phyloP scores from a whole-genome alignment of 2,888 invertebrate species.

The Sialis lutaria region DNA sequence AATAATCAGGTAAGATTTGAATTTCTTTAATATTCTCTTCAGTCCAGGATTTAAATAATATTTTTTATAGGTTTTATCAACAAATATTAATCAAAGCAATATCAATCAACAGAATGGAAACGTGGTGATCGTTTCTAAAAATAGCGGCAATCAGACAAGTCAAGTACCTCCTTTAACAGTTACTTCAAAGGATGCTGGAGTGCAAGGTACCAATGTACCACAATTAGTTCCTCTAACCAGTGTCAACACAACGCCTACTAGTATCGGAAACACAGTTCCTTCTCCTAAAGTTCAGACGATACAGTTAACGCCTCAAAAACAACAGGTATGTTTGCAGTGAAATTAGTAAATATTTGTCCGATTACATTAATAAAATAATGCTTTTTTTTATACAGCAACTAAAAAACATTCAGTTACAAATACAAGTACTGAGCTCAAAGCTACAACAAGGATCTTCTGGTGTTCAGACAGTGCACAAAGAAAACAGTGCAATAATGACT shows the following conservation, averaged over 20 bases:
- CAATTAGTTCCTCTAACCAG: constrained; percentile 14
- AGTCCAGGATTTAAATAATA: too few relatives aligned
- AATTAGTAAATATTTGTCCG: neutral
- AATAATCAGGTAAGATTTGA: too few relatives aligned
- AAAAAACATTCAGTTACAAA: constrained; percentile 47
- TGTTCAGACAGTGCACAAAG: constrained; percentile 19
- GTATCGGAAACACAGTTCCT: neutral
- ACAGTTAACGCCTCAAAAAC: constrained; percentile 55
- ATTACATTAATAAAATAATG: neutral
- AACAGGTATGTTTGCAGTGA: constrained; percentile 28
- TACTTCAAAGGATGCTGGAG: neutral
- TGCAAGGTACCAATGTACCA: constrained; percentile 9
- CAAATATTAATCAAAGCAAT: too few relatives aligned
- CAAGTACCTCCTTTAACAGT: constrained; percentile 4
- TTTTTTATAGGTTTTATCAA: too few relatives aligned
- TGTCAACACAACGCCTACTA: constrained; percentile 10
- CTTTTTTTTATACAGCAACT: constrained; percentile 24
- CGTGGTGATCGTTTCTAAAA: too few relatives aligned
- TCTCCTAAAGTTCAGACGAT: constrained; percentile 43
- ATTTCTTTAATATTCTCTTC: too few relatives aligned
- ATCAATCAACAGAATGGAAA: too few relatives aligned
- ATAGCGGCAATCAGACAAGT: too few relatives aligned
- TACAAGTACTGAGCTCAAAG: constrained; percentile 41
- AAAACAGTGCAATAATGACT: constrained; percentile 25
- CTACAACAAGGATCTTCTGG: constrained; percentile 27